Base-by-base conservation (phyloP, 2,113 vertebrate genomes). In the Phoxinus phoxinus region DNA sequence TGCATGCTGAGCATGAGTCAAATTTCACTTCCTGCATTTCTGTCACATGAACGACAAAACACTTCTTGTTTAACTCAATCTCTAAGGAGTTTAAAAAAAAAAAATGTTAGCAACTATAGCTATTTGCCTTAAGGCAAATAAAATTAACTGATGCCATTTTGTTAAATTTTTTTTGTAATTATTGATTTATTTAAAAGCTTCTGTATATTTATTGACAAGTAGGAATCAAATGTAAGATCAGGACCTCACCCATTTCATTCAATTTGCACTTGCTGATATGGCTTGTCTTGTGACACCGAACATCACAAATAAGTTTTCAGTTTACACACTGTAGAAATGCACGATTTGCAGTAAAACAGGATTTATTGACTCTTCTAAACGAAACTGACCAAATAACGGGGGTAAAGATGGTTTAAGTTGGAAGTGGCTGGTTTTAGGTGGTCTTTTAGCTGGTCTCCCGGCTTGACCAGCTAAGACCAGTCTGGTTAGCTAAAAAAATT, bases 41-140 rank as follows among this genome's bases (percentile, higher is more conserved):
- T 48, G 82, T 85, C 87, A 88, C 85, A 86, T 84, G 87, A 76
- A 37, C 35, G 67, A 63, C 32, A 46, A 85, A 85, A 81, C 21
- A 32, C 37, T 76, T 88, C 46, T 59, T 77, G 59, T 6, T 81
- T 37, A 15, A 1, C 12, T 69, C 1, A 15, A 3, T 44, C 1
- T 44, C 2, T 23, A 65, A 21, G 41, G 4, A 21, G 9, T 0
- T 51, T 78, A 9, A n/a, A n/a, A n/a, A n/a, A n/a, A n/a, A n/a
- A n/a, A n/a, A n/a, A n/a, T 41, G 6, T 37, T 25, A n/a, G 41
- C 75, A 56, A 71, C 6, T 37, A 35, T 37, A 56, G 51, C 17
- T 21, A 41, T 77, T 25, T 61, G 1, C 10, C 1, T 56, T 56
- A 19, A 27, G 1, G 0, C 9, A 21, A 75, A 75, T 75, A 35